Percentiles rank a stretch among this genome's conserved stretches.
These are phyloP conservation scores for Merops nubicus DNA, from an alignment of 2,113 vertebrate species.

Conservation along the genomic window DNA sequence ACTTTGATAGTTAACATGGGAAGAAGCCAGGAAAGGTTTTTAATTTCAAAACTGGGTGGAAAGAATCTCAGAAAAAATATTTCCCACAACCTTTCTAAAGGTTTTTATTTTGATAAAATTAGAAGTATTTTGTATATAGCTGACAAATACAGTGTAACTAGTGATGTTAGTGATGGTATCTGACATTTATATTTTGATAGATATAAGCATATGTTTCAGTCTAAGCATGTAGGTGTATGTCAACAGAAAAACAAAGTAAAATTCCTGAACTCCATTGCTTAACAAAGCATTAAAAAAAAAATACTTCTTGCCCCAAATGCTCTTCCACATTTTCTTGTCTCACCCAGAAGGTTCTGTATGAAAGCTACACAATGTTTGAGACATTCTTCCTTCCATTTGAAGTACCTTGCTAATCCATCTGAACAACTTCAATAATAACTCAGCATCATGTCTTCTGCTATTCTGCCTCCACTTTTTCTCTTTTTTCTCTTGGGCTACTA, in stretches of 20 bases:
- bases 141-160: background rate
- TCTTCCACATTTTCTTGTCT: background rate
- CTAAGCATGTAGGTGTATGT: background rate
- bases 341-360: background rate
- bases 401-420: background rate
- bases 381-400: background rate
- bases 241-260: background rate
- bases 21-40: background rate
- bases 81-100: background rate
- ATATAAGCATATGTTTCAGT: background rate
- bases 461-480: slow-evolving; percentile 20
- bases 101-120: background rate
- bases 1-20: background rate
- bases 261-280: background rate
- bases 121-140: background rate
- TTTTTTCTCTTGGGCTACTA: slow-evolving; percentile 20
- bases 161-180: background rate
- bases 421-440: background rate
- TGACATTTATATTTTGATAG: background rate
- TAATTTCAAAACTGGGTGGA: background rate
- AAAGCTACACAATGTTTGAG: background rate
- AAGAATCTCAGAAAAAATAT: background rate
- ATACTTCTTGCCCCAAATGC: background rate
- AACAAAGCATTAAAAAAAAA: accelerated
- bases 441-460: slow-evolving; percentile 1